Evolutionary conservation across 1,140 invertebrate genomes (phyloP).

Genomic region (Riptortus pedestris): DNA sequence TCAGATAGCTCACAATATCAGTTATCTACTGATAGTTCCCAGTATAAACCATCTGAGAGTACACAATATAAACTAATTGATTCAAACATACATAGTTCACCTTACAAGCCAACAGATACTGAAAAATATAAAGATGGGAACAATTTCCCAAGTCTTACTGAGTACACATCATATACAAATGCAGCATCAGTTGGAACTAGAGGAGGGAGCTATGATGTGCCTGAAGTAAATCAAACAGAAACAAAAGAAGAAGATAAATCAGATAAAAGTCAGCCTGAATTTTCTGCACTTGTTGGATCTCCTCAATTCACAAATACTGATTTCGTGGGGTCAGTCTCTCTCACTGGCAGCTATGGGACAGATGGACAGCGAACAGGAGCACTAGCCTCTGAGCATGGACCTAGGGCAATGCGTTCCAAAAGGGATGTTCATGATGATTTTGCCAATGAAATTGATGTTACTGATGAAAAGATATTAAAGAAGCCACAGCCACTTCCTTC

Average conservation of each 20-base stretch:
- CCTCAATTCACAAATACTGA: constrained; percentile 23
- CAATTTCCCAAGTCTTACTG: constrained; percentile 23
- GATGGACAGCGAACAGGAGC: constrained; percentile 31
- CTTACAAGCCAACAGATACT: constrained; percentile 18
- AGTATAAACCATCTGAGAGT: no score
- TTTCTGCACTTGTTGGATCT: constrained; percentile 26
- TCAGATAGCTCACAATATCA: no score
- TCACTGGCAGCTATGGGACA: constrained; percentile 29
- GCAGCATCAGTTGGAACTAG: constrained; percentile 29
- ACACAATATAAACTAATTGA: no score
- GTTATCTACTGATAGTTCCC: no score
- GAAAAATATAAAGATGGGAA: neutral
- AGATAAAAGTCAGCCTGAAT: constrained; percentile 30
- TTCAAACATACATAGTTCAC: no score
- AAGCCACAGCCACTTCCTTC: constrained; percentile 1
- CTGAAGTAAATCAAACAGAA: constrained; percentile 1
- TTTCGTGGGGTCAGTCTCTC: constrained; percentile 25
- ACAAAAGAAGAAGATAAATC: constrained; percentile 27
- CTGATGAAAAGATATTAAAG: constrained; percentile 23
- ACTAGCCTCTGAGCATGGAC: constrained; percentile 42
- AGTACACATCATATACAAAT: constrained; percentile 30
- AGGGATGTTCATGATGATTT: constrained; percentile 25
- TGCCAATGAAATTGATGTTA: constrained; percentile 26
- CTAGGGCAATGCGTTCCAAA: constrained; percentile 35
- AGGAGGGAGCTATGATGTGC: neutral